These are phyloP conservation scores for Drosophila leonis DNA, from an alignment of 2,888 invertebrate species.

Conservation along the genomic window DNA sequence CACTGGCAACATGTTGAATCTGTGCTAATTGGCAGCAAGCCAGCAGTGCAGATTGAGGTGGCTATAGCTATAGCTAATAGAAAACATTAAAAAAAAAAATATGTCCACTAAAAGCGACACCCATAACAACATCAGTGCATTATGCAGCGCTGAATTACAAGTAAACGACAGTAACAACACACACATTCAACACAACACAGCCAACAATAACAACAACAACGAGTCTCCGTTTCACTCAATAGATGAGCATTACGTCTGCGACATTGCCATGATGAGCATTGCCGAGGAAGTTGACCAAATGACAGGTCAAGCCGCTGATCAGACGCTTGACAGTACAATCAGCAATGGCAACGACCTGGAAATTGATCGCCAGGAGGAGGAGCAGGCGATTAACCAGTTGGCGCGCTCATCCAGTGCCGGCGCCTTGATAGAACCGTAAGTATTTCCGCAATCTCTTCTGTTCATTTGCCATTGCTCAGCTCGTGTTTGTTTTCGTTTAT, in stretches of 20 bases:
- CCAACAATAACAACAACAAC: constrained; percentile 4
- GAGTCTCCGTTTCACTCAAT: constrained; percentile 40
- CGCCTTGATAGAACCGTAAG: constrained; percentile 76
- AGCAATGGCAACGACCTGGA: constrained; percentile 66
- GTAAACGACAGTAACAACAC: constrained; percentile 22
- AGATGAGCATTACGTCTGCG: constrained; percentile 74
- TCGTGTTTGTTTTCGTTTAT: rapidly evolving
- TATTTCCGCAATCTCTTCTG: neutral
- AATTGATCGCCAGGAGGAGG: constrained; percentile 79
- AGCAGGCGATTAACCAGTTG: constrained; percentile 77
- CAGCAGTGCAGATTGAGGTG: constrained; percentile 28
- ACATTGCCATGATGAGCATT: constrained; percentile 71
- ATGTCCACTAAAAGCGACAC: constrained; percentile 47
- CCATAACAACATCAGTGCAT: constrained; percentile 12
- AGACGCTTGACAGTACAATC: constrained; percentile 12
- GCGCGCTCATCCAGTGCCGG: constrained; percentile 69
- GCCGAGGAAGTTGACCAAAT: constrained; percentile 49
- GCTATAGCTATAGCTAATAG: neutral
- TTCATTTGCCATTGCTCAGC: too few relatives aligned
- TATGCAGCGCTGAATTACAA: constrained; percentile 11
- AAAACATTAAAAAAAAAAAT: constrained; percentile 3
- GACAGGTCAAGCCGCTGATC: constrained; percentile 3
- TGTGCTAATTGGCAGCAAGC: constrained; percentile 60
- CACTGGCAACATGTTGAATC: constrained; percentile 58
- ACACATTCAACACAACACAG: constrained; percentile 26